A percentile compares a stretch with the other conserved stretches of the same genome.
phyloP scores from a whole-genome alignment of 1,140 invertebrate species.

The Hypothenemus hampei region DNA sequence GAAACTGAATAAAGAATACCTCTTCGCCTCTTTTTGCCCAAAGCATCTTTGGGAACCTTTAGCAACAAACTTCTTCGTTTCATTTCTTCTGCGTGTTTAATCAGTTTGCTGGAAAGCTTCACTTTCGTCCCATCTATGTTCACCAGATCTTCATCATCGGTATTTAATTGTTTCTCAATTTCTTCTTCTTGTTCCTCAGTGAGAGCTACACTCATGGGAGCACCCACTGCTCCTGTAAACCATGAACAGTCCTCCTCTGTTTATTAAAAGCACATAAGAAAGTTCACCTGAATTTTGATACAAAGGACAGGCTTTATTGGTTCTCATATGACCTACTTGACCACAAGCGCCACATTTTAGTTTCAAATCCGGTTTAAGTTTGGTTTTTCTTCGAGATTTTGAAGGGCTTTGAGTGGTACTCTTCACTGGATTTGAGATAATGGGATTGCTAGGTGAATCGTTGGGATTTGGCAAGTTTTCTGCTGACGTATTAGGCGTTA shows the following conservation, averaged over 20 bases:
- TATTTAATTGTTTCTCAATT: slow-evolving; percentile 68
- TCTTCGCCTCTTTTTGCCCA: slow-evolving; percentile 61
- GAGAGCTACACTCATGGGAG: slow-evolving; percentile 70
- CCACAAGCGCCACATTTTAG: slow-evolving; percentile 96
- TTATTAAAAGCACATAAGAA: not conserved
- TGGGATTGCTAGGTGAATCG: slow-evolving; percentile 39
- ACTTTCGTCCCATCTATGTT: slow-evolving; percentile 91
- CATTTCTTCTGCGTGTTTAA: slow-evolving; percentile 77
- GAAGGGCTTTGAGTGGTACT: slow-evolving; percentile 31
- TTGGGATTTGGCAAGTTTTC: slow-evolving; percentile 32
- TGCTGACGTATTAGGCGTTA: slow-evolving; percentile 15
- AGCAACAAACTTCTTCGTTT: slow-evolving; percentile 73
- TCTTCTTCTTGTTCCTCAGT: slow-evolving; percentile 80
- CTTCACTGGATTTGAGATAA: slow-evolving; percentile 37
- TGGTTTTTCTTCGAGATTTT: slow-evolving; percentile 67
- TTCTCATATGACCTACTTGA: slow-evolving; percentile 78
- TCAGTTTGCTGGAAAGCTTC: slow-evolving; percentile 72
- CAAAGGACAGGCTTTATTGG: slow-evolving; percentile 93
- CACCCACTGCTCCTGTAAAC: slow-evolving; percentile 46
- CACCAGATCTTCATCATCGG: slow-evolving; percentile 79
- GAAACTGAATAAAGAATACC: slow-evolving; percentile 37
- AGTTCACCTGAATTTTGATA: slow-evolving; percentile 64
- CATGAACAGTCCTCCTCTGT: not conserved
- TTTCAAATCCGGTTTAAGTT: slow-evolving; percentile 85
- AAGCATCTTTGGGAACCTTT: slow-evolving; percentile 76